Base-by-base conservation (phyloP, 2,797 vertebrate species). In the Lithobates sylvaticus region DNA sequence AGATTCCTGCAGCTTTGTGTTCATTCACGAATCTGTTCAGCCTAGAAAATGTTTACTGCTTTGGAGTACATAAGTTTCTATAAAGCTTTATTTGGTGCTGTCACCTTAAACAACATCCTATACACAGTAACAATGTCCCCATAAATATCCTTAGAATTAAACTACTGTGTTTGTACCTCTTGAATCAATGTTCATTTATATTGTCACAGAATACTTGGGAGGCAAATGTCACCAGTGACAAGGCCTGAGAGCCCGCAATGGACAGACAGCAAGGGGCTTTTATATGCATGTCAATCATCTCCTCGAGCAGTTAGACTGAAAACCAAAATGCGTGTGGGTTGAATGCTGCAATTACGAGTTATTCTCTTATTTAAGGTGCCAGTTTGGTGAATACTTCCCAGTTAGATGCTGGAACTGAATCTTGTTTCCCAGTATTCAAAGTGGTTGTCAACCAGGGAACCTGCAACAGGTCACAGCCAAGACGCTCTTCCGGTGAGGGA, bases 191-290 rank as follows among this genome's bases (percentile, higher is more conserved):
- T 58, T 58, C 15, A 61, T 23, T 61, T 61, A 61, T 8, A 61
- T 23, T 61, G 54, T n/a, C 54, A 54, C 4, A 61, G 21, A 58
- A 18, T 61, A 23, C 54, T 61, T 18, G 1, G 3, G 54, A 61
- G 4, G 65, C n/a, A 67, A 67, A 12, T 9, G 13, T 67, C 65
- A 67, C 26, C 54, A 76, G 10, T 81, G 75, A 86, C 75, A 84
- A 67, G 69, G 72, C 85, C 80, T 76, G 79, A 78, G 34, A 76
- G 77, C 21, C 44, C 67, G 78, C 23, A 6, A 72, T 65, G 85
- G 32, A 34, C 29, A 80, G 72, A 32, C 72, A 34, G 27, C 1
- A 58, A 71, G 81, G 39, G 71, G 26, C 36, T 64, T 67, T 75
- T 68, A 83, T 34, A 39, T 67, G 1, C 39, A 18, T 84, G 73